Percentiles rank a stretch among this genome's conserved stretches.
These are phyloP conservation scores for Murina feae DNA, from an alignment of 2,113 vertebrate species.

Conservation along the genomic window DNA sequence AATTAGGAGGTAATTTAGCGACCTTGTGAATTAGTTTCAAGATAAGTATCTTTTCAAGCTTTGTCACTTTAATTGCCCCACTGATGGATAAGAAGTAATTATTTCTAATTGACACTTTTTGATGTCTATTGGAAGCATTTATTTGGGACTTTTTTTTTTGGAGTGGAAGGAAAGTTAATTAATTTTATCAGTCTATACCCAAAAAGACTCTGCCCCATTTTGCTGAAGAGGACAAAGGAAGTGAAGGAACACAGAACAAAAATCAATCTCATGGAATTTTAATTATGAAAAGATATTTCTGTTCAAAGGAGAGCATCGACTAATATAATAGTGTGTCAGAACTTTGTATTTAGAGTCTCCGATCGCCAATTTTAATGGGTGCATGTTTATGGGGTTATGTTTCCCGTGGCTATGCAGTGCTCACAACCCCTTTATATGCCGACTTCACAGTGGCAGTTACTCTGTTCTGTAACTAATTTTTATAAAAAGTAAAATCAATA, in stretches of 20 bases:
- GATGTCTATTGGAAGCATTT: conserved; percentile 75
- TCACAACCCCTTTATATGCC: neutral
- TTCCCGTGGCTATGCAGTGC: neutral
- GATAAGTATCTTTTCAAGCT: conserved; percentile 77
- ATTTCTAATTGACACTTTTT: conserved; percentile 78
- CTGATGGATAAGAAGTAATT: conserved; percentile 78
- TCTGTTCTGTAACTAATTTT: conserved; percentile 37
- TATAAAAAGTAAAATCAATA: neutral
- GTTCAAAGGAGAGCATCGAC: conserved; percentile 12
- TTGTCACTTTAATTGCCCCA: conserved; percentile 79
- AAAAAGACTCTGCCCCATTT: conserved; percentile 28
- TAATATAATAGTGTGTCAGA: neutral
- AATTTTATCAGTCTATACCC: conserved; percentile 35
- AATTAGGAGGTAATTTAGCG: conserved; percentile 81
- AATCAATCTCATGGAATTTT: conserved; percentile 41
- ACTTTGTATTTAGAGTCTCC: neutral
- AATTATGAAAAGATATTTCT: conserved; percentile 42
- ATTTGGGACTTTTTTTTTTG: conserved; percentile 53
- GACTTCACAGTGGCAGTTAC: neutral
- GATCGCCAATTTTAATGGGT: neutral
- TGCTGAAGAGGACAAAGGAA: conserved; percentile 53
- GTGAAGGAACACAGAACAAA: conserved; percentile 11
- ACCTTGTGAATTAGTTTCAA: conserved; percentile 77
- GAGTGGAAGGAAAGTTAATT: conserved; percentile 61
- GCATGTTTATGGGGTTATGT: neutral